Percentiles rank a stretch among this genome's conserved stretches.
These are phyloP conservation scores for Mythimna impura DNA, from an alignment of 2,888 invertebrate genomes.

Conservation along the genomic window DNA sequence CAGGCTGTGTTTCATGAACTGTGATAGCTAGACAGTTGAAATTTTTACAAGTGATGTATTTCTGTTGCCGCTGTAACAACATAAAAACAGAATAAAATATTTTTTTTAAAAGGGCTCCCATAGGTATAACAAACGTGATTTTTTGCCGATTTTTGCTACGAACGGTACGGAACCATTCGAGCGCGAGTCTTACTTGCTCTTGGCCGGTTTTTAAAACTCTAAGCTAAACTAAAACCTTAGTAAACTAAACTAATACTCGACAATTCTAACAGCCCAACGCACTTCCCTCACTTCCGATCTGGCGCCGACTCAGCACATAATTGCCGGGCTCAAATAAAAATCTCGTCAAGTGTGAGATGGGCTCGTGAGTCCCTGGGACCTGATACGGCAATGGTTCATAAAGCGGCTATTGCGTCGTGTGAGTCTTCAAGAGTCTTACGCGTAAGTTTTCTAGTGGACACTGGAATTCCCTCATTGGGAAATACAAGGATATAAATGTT, in stretches of 20 bases:
- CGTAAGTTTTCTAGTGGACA: constrained; percentile 67
- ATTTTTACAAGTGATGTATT: too few species aligned
- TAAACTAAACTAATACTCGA: neutral
- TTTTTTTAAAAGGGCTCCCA: too few species aligned
- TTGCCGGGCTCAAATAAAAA: constrained; percentile 49
- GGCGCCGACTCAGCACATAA: constrained; percentile 58
- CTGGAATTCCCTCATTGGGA: constrained; percentile 57
- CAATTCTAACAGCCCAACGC: neutral
- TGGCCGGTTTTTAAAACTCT: too few species aligned
- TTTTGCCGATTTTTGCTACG: too few species aligned
- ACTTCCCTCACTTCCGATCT: constrained; percentile 2
- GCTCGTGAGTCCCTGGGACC: constrained; percentile 29
- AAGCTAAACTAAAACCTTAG: neutral
- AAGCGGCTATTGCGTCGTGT: constrained; percentile 64
- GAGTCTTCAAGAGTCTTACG: constrained; percentile 64
- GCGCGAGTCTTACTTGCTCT: too few species aligned
- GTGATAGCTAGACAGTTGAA: too few species aligned
- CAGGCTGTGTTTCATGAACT: too few species aligned
- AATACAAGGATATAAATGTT: constrained; percentile 7
- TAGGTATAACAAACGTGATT: too few species aligned
- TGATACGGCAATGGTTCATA: constrained; percentile 62
- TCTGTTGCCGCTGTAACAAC: too few species aligned
- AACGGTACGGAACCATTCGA: too few species aligned
- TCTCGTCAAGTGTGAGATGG: constrained; percentile 31
- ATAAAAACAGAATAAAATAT: too few species aligned